Evolutionary conservation across 1,140 invertebrate species (phyloP), one percentile per base, ranked within the genome.

Genomic region (Saxidomus purpurata): DNA sequence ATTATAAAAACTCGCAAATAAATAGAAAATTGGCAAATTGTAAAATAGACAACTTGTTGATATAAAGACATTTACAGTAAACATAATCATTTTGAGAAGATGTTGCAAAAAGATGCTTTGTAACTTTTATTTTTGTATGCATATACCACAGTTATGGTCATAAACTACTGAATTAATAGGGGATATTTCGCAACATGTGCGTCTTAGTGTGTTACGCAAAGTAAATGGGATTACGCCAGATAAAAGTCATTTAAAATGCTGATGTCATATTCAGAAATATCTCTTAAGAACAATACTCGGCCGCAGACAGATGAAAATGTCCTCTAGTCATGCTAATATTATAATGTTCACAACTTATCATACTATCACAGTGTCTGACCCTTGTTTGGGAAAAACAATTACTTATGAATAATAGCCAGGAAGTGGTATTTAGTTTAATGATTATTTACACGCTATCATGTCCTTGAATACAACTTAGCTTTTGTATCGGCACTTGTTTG

Each of bases 401-500:
- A 49, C 28, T 49, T 49, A 49, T 31, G 74, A 77, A 77, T 52
- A 71, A 77, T 52, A 49, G 40, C 40, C 40, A 77, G 74, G 74
- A 77, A 77, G 74, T 77, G 47, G 47, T 77, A 28, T 71, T 38
- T 71, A 3, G 34, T 36, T 13, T 38, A 71, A 71, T 19, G 40
- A 77, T 19, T 77, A 28, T 52, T 52, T 77, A 77, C 74, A 52
- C 43, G 74, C 40, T 77, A 77, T 6, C 40, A 49, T 77, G 74
- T 52, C 74, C 74, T 77, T 77, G 74, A 31, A 77, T 15, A 49
- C 13, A 36, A 40, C 17, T 25, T 43, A 28, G 9, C 74, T 47
- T 49, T 77, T 77, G 74, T 77, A 49, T 49, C 40, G n/a, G 74
- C n/a, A 49, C 40, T 49, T 47, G 40, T 77, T 77, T 77, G 74